Conservation (phyloP, 2,113 vertebrate genomes). For the Campylomormyrus tamandua region DNA sequence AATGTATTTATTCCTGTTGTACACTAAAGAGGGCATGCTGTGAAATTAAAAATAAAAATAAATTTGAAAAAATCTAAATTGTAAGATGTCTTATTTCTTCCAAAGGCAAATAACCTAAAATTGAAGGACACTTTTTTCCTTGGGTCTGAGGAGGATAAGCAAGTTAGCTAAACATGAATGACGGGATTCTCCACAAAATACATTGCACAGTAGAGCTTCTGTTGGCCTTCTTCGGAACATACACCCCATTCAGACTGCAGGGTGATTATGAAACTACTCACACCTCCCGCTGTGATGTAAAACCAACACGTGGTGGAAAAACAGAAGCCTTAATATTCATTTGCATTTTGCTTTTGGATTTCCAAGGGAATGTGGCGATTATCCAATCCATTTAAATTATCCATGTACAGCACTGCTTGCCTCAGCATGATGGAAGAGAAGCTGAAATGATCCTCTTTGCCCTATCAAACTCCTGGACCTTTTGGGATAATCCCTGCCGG, state of each 20-base stretch:
- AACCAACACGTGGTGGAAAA: not conserved
- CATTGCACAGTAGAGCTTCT: not conserved
- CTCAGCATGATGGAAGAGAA: slow-evolving; percentile 21
- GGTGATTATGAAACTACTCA: not conserved
- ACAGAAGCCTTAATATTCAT: slow-evolving; percentile 27
- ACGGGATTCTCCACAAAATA: not conserved
- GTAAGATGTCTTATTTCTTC: no score
- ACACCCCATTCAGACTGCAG: not conserved
- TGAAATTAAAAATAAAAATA: no score
- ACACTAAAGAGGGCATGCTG: no score
- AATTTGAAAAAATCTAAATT: no score
- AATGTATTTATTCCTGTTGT: no score
- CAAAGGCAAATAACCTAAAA: no score
- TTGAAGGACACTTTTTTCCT: no score
- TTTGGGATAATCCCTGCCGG: slow-evolving; percentile 34
- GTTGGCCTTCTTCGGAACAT: not conserved
- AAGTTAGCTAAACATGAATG: not conserved
- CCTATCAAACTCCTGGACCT: slow-evolving; percentile 32
- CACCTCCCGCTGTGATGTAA: not conserved
- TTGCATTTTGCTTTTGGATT: slow-evolving; percentile 9
- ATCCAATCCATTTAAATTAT: slow-evolving; percentile 25
- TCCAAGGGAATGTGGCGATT: slow-evolving; percentile 25
- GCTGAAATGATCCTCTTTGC: slow-evolving; percentile 14
- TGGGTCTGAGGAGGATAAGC: no score
- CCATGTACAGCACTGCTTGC: slow-evolving; percentile 9